Evolutionary conservation across 2,113 vertebrate genomes (phyloP), one percentile per base, ranked within the genome.

Genomic region (Probosciger aterrimus): DNA sequence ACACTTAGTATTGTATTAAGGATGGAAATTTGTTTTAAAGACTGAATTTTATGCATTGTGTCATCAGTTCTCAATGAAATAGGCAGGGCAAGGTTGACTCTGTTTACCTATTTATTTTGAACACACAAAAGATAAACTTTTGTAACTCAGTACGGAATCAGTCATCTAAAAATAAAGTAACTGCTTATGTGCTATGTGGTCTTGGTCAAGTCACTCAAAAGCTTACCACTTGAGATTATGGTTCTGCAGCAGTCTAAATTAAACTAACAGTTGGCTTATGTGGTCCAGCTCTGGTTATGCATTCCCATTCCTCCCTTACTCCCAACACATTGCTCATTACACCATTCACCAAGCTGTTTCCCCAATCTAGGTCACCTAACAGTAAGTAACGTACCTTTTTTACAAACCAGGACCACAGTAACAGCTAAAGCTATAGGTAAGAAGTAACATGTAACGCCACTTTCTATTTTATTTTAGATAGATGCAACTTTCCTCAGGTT

Each of bases 171-270:
- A 96, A 90, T 60, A 91, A 89, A 86, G 74, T 52, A 95, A 92
- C 88, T 92, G 47, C 55, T 92, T 83, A 84, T 19, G 62, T 69
- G 62, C 80, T 76, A 27, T 75, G 76, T 0, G n/a, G 88, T 95
- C 90, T 92, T 81, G 69, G 82, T 88, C 69, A 94, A 78, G 65
- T 92, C 69, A 81, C 47, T 84, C 62, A 68, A 33, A 73, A 84
- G n/a, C 14, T 82, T 64, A 79, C 92, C 81, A 85, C 86, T 88
- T 70, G 62, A 91, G 89, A 95, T 93, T 89, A 95, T 57, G 95
- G 81, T 53, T 89, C 83, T 82, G 52, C 52, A 93, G 69, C 65
- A 95, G 93, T 37, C 7, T 19, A 95, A 96, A 95, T 92, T 84
- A 95, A 95, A 94, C 79, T 89, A 84, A 84, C 73, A 81, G 77